Base-by-base conservation (phyloP, 2,888 invertebrate genomes). In the Magallana nippona region DNA sequence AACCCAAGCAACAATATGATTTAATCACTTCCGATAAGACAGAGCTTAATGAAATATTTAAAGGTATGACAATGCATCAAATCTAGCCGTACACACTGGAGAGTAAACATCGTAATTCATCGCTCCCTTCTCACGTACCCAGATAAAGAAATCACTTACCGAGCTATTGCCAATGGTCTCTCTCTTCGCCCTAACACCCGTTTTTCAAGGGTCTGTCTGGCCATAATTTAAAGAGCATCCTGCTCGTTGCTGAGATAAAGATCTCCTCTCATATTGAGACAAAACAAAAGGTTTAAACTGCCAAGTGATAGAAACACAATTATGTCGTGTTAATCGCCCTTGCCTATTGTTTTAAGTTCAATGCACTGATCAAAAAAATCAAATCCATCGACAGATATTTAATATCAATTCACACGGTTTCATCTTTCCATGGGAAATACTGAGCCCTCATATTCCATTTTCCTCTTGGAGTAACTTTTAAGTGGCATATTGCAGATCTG, bases 11-110 rank as follows among this genome's bases (percentile, higher is more conserved):
- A 79, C 57, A 57, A 57, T 79, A 79, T 27, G 22, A 56, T 56
- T 79, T 57, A 71, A 79, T 57, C 79, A 79, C 56, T 19, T 56
- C 79, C 79, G 57, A 79, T 79, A 79, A 27, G 57, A 57, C 56
- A 81, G 10, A 22, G 22, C n/a, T 62, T 81, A 81, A 81, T 81
- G 81, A 81, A 81, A 81, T 58, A 62, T 81, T 81, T 81, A 81
- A 62, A 81, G 81, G 62, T 62, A 81, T 55, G 60, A 81, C 81
- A 81, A 81, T 58, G 44, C 44, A 60, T 60, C 27, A 60, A 79
- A 78, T 22, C 15, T 27, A 5, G 13, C 11, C 56, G 79, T 19
- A 27, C n/a, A 57, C 22, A 79, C 55, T 19, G 19, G 27, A 79
- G 57, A 19, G 56, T 27, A 56, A 57, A 79, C 57, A 79, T 55